A percentile compares a stretch with the other conserved stretches of the same genome.
phyloP scores from a whole-genome alignment of 2,888 invertebrate genomes.

The Alentia gelatinosa region DNA sequence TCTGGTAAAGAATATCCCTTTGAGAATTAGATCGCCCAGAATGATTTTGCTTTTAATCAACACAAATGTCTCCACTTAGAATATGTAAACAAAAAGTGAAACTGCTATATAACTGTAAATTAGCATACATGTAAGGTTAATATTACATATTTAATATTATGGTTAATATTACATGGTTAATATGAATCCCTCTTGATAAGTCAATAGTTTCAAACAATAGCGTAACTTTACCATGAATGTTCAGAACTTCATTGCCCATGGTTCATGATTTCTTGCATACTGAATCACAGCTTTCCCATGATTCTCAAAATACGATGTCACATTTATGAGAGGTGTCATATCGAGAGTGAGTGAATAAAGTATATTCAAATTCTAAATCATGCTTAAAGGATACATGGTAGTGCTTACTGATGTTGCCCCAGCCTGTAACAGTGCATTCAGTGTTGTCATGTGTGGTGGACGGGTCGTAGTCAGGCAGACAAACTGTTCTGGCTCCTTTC shows the following conservation, averaged over 20 bases:
- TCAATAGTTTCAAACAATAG: no score
- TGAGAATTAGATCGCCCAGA: no score
- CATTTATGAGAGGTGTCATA: not conserved
- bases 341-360: not conserved
- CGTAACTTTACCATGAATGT: not conserved
- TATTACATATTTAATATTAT: no score
- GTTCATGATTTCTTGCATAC: not conserved
- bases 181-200: no score
- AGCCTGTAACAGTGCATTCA: not conserved
- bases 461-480: not conserved
- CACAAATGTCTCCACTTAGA: no score
- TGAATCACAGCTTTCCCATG: not conserved
- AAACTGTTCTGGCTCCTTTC: not conserved
- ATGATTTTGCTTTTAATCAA: no score
- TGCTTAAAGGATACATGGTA: not conserved
- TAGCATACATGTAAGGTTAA: no score
- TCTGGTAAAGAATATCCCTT: no score
- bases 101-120: no score
- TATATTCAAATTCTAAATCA: not conserved
- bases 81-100: no score
- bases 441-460: not conserved
- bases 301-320: not conserved
- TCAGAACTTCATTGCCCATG: not conserved
- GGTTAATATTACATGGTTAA: no score
- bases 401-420: not conserved